Base-by-base conservation (phyloP, 2,888 invertebrate genomes). In the Creontiades dilutus region DNA sequence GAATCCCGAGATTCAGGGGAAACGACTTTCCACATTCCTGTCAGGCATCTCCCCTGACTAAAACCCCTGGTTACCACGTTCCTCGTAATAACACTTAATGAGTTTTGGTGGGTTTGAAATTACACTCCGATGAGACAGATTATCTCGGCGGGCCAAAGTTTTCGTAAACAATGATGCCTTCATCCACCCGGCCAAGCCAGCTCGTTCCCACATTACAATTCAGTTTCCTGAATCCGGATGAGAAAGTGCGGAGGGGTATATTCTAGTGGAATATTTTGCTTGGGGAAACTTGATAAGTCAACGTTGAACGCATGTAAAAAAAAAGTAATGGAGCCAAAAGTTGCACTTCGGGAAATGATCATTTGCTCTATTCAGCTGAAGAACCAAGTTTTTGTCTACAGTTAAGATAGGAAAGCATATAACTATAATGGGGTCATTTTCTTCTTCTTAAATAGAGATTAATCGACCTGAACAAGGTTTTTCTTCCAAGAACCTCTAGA, bases 31-130 rank as follows among this genome's bases (percentile, higher is more conserved):
- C 68, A 68, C 68, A 68, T 68, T 68, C 68, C 68, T 23, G 68
- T 23, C 68, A 68, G 68, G 23, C 23, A 68, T 14, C 52, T 52
- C 52, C 11, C 52, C 16, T 16, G 52, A 23, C 68, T 68, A 68
- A 68, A 68, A 68, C 23, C 68, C 23, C 68, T 68, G 68, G 68
- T 68, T 68, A 68, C 68, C 68, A 68, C 68, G 68, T 68, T 68
- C 68, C 61, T 61, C 68, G 68, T 68, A 68, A 68, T 68, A 68
- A 68, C 68, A 23, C 68, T 68, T 68, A 68, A 68, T 68, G 68
- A 68, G 68, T 68, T 68, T 68, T 68, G 68, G 68, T 68, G 68
- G 68, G 68, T 68, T 68, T 68, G 68, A 68, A 68, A 68, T 68
- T 68, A 68, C 68, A 68, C 23, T 68, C 68, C 68, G 68, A 68